Base-by-base conservation (phyloP, 2,113 vertebrate species). In the Passer domesticus region DNA sequence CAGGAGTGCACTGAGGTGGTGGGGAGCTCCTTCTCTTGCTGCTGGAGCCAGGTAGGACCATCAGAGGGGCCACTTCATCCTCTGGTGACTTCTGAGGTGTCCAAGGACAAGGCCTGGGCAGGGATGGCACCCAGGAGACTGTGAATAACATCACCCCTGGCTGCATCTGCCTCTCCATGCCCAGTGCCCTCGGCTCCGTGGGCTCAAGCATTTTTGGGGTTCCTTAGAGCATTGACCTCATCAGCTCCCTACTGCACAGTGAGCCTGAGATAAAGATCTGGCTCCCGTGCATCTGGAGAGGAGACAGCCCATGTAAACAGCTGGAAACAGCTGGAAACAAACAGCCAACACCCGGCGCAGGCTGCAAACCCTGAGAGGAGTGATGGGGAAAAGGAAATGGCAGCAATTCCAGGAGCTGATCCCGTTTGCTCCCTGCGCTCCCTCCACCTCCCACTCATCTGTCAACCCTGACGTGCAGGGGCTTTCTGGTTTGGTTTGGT, bases 361-460 rank as follows among this genome's bases (percentile, higher is more conserved):
- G 64, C 74, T 76, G 67, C 81, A 59, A 19, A 66, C n/a, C 41
- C 10, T 0, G 30, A 21, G 31, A 83, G 56, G 0, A 9, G 35
- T 0, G 21, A 67, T 6, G 72, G 64, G 12, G 20, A 37, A 41
- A 59, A 77, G 74, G 82, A 85, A 86, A 86, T 1, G 19, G 82
- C 83, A 91, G 63, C 91, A 33, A 43, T 20, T 56, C 83, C 76
- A 17, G 59, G 67, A 88, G 78, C 55, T 0, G 9, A 10, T 47
- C 63, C 84, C 22, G n/a, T 73, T 66, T 62, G 31, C 28, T 87
- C 16, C 24, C 91, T 2, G 22, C 0, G 18, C 76, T 93, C 68
- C 70, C 49, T 83, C 53, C 62, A 14, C 81, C 84, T 92, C 90
- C 56, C 87, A 3, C 63, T 80, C 78, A 52, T 92, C 87, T 70